A percentile compares a stretch with the other conserved stretches of the same genome.
phyloP scores from a whole-genome alignment of 2,113 vertebrate genomes.

The Sus scrofa region T2T-Sscrofa CM000819.6:47970001-47970500 shows the following conservation, averaged over 20 bases:
- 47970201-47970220: constrained; percentile 26
- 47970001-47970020: constrained; percentile 22
- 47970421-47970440: neutral
- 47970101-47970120: neutral
- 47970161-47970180: neutral
- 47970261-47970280: constrained; percentile 31
- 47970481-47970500: neutral
- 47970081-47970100: neutral
- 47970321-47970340: neutral
- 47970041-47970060: neutral
- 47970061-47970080: neutral
- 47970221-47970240: neutral
- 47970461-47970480: neutral
- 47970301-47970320: constrained; percentile 21
- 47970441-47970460: neutral
- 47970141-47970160: neutral
- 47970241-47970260: constrained; percentile 50
- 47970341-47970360: neutral
- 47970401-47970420: neutral
- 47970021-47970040: neutral
- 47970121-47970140: neutral
- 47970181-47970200: constrained; percentile 7
- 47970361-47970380: neutral
- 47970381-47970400: neutral
- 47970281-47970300: neutral